Evolutionary conservation across 2,113 vertebrate species (phyloP), one percentile per base, ranked within the genome.

Genomic region (Cryptotis parvus): DNA sequence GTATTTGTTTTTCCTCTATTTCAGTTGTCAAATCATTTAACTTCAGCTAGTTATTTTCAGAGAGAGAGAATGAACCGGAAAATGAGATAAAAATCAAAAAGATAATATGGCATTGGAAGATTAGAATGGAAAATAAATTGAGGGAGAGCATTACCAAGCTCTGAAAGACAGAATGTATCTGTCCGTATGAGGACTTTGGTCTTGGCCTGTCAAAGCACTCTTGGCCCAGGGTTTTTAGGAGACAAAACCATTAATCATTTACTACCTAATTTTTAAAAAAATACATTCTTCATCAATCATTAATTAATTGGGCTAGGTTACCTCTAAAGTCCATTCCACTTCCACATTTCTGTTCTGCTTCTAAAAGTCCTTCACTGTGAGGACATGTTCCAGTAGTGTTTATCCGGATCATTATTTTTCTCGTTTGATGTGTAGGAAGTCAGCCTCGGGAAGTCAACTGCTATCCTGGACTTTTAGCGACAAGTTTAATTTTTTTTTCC

Each of bases 21-120:
- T 77, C 37, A 33, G 10, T n/a, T 78, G 33, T 69, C 22, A 76
- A 73, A 33, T 22, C 90, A 41, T 86, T 91, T 87, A 45, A 65
- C 87, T 77, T 87, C 45, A 33, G n/a, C n/a, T 89, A 18, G 63
- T 72, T 84, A 85, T 37, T 89, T 87, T 94, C 90, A 78, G 52
- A 77, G 39, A 87, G 52, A 87, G 26, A 91, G 4, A 91, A 22
- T 27, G 20, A 87, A 55, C 11, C 41, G n/a, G 65, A 75, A 90
- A 73, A 73, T 4, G 81, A 76, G 33, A 29, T 39, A 69, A 92
- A 58, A 92, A 77, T 91, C 14, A 61, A 84, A n/a, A 91, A 72
- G 43, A 37, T 87, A 11, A 61, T 73, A 78, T 92, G 55, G 35
- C 72, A 69, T 39, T 80, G 83, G 33, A 43, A 39, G 61, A 76